Evolutionary conservation across 2,797 vertebrate species (phyloP).

Genomic region (Otolemur crassicaudatus): DNA sequence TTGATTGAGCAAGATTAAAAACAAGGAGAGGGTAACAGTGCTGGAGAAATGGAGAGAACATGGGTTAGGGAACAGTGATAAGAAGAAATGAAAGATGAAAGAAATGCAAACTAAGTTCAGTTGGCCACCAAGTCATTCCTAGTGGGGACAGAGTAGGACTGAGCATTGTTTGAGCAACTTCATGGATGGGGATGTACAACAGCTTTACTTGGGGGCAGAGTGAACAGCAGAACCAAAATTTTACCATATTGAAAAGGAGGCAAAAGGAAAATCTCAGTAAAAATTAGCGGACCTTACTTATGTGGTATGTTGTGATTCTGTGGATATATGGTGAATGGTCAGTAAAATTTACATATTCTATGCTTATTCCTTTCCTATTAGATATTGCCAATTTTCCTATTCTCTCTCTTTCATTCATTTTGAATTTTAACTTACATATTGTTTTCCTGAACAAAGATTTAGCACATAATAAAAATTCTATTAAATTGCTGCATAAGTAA

Average conservation of each 20-base stretch:
- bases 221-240: background rate
- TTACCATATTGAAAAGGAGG: background rate
- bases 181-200: background rate
- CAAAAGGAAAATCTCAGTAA: background rate
- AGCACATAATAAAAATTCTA: background rate
- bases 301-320: accelerated
- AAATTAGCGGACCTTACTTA: background rate
- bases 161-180: background rate
- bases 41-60: background rate
- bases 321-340: background rate
- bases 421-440: background rate
- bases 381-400: conserved; percentile 53
- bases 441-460: conserved; percentile 10
- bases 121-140: accelerated
- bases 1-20: background rate
- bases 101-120: background rate
- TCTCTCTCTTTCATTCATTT: background rate
- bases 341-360: background rate
- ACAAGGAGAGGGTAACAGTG: background rate
- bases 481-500: background rate
- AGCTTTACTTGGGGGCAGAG: background rate
- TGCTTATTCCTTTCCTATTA: background rate
- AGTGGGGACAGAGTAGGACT: background rate
- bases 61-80: background rate
- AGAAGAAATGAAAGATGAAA: background rate